These are phyloP conservation scores for Caenorhabditis latens DNA, from an alignment of 1,140 invertebrate genomes.

Conservation along the genomic window DNA sequence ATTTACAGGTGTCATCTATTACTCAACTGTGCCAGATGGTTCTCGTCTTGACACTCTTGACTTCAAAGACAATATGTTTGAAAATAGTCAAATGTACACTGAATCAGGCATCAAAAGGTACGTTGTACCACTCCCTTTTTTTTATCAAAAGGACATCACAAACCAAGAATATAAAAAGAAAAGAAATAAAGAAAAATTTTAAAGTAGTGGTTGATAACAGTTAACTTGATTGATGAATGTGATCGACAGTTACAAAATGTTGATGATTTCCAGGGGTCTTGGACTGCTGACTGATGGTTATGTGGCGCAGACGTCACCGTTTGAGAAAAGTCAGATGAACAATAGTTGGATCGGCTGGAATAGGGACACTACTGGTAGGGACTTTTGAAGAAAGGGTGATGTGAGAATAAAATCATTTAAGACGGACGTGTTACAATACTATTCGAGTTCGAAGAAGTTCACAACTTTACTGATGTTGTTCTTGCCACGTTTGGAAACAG, in stretches of 20 bases:
- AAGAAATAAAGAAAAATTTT: not conserved
- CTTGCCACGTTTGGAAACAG: slow-evolving; percentile 55
- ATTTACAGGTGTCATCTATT: slow-evolving; percentile 70
- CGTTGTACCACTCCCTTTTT: not conserved
- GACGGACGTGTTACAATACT: slow-evolving; percentile 56
- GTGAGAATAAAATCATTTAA: slow-evolving; percentile 21
- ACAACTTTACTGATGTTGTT: slow-evolving; percentile 64
- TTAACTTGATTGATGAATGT: slow-evolving; percentile 51
- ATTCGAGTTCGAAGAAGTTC: slow-evolving; percentile 65
- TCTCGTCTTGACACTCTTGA: slow-evolving; percentile 64
- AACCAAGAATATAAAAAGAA: slow-evolving; percentile 27
- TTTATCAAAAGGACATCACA: not conserved
- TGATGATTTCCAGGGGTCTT: slow-evolving; percentile 59
- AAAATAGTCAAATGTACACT: slow-evolving; percentile 63
- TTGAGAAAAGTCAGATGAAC: slow-evolving; percentile 49
- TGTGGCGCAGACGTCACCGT: slow-evolving; percentile 60
- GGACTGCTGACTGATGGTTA: slow-evolving; percentile 64
- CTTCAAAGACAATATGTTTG: slow-evolving; percentile 68
- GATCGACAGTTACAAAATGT: slow-evolving; percentile 46
- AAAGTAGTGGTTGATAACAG: slow-evolving; percentile 29
- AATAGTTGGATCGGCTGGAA: slow-evolving; percentile 66
- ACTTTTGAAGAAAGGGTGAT: not conserved
- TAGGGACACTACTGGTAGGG: slow-evolving; percentile 56
- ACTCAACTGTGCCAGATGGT: slow-evolving; percentile 63
- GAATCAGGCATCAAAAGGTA: slow-evolving; percentile 58